These are phyloP conservation scores for Leptopilina clavipes DNA, from an alignment of 1,140 invertebrate genomes.

Conservation along the genomic window DNA sequence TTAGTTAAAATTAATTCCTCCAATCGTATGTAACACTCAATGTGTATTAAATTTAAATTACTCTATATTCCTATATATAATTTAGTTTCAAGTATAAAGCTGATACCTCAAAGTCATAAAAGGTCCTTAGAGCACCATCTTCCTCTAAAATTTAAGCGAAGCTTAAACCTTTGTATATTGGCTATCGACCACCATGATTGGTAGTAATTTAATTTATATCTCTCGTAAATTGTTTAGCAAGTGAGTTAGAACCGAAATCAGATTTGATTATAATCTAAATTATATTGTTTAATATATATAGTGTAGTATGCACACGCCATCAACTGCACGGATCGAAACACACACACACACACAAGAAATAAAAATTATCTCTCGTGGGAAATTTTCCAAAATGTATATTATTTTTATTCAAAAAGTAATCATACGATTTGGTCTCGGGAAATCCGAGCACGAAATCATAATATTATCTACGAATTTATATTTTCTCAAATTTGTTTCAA, in stretches of 20 bases:
- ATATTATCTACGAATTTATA: too few species aligned
- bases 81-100: constrained; percentile 3
- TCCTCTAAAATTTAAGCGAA: constrained; percentile 27
- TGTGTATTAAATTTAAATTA: constrained; percentile 27
- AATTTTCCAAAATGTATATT: not conserved
- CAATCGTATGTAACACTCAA: not conserved
- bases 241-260: constrained; percentile 15
- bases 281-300: constrained; percentile 8
- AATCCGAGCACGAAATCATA: not conserved
- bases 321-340: too few species aligned
- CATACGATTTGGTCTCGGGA: not conserved
- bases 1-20: not conserved
- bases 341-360: not conserved
- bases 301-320: too few species aligned
- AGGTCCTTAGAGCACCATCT: constrained; percentile 20
- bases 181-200: constrained; percentile 17
- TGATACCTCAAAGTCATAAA: constrained; percentile 5
- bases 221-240: constrained; percentile 31
- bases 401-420: constrained; percentile 15
- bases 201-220: constrained; percentile 28
- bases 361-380: not conserved
- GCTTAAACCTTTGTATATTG: constrained; percentile 26
- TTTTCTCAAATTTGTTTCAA: not conserved
- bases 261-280: not conserved
- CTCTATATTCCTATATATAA: not conserved